Conservation (phyloP, 2,113 vertebrate species). For the Phaethon lepturus region DNA sequence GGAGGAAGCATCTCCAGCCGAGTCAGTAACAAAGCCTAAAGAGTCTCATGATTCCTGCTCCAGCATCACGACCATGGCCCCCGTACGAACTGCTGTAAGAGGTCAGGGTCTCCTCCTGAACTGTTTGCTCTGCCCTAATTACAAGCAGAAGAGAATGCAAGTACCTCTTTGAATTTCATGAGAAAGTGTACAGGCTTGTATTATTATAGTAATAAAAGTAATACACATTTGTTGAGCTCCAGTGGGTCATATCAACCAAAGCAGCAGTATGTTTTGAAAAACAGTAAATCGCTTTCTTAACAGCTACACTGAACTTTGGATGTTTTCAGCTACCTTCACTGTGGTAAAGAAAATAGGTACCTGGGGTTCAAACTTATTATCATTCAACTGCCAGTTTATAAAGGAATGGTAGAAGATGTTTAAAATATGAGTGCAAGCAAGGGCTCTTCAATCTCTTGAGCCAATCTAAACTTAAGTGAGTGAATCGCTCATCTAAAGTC, state of each 20-base stretch:
- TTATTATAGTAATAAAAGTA: background rate
- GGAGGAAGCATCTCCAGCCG: background rate
- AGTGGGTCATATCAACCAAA: background rate
- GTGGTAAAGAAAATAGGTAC: background rate
- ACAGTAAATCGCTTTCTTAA: background rate
- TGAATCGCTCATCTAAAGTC: background rate
- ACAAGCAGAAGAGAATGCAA: background rate
- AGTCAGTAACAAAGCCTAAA: background rate
- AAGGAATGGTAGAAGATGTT: background rate
- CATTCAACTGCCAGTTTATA: background rate
- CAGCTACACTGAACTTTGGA: background rate
- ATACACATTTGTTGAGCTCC: background rate
- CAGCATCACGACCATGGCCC: background rate
- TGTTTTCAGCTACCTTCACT: background rate
- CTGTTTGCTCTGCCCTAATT: background rate
- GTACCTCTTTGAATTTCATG: background rate
- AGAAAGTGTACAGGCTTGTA: background rate
- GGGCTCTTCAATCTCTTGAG: constrained; percentile 32
- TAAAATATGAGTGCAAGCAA: constrained; percentile 30
- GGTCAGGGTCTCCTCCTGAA: background rate
- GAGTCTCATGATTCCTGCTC: background rate
- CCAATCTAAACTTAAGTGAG: constrained; percentile 45
- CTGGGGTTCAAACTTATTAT: constrained; percentile 13
- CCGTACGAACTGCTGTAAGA: background rate
- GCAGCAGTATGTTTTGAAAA: background rate